Conservation (phyloP, 2,888 invertebrate genomes). For the Disparrhopalites patrizii region DNA sequence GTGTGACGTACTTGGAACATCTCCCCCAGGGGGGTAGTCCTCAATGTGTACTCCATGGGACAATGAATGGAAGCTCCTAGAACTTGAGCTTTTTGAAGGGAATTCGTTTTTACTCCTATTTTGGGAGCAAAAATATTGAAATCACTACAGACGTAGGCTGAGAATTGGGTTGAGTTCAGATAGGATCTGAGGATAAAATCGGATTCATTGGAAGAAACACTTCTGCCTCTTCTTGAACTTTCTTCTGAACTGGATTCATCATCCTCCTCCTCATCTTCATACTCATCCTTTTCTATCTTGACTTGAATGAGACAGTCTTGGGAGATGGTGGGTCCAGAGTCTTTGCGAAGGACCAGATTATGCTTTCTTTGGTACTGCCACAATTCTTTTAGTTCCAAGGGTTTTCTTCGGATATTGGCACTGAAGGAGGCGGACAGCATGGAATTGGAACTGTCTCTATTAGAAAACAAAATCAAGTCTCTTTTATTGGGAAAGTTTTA, state of each 20-base stretch:
- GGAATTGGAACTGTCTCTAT: too few relatives aligned
- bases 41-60: constrained; percentile 26
- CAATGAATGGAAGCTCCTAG: constrained; percentile 40
- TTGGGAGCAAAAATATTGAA: constrained; percentile 34
- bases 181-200: constrained; percentile 55
- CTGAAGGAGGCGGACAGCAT: background rate
- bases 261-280: constrained; percentile 30
- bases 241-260: constrained; percentile 16
- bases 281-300: constrained; percentile 18
- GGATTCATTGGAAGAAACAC: background rate
- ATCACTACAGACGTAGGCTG: constrained; percentile 39
- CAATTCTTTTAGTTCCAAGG: constrained; percentile 38
- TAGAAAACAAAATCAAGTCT: too few relatives aligned
- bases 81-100: constrained; percentile 32
- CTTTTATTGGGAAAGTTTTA: too few relatives aligned
- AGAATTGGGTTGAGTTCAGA: constrained; percentile 57
- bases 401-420: constrained; percentile 31
- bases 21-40: too few relatives aligned
- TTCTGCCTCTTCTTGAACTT: background rate
- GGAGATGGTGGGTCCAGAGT: background rate
- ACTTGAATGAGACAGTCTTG: constrained; percentile 4
- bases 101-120: constrained; percentile 23
- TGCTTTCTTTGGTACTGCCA: constrained; percentile 34
- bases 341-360: background rate
- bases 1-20: constrained; percentile 29